Percentiles rank a stretch among this genome's conserved stretches.
Evolutionary conservation across 30 jellyfish, hydroid and myxozoan species (phyloP).

Genomic region (Clytia hemisphaerica): DNA sequence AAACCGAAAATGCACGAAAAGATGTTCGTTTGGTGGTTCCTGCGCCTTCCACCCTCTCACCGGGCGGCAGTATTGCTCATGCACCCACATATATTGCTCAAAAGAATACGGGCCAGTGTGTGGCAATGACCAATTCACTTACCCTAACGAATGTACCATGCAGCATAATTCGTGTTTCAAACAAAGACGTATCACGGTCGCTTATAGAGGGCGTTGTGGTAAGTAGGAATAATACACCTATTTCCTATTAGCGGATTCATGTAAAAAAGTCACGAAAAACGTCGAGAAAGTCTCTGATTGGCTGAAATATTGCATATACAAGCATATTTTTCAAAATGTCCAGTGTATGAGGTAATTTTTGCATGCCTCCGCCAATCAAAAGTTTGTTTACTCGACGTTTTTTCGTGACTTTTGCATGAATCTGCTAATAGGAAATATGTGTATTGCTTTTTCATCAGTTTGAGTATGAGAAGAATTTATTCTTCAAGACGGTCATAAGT

Average conservation of each 20-base stretch:
- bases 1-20: conserved; percentile 5
- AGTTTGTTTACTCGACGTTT: too few relatives aligned
- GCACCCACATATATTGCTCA: conserved; percentile 59
- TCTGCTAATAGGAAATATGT: too few relatives aligned
- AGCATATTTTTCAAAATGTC: too few relatives aligned
- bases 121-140: conserved; percentile 69
- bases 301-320: not conserved
- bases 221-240: too few relatives aligned
- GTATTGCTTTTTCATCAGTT: too few relatives aligned
- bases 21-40: conserved; percentile 61
- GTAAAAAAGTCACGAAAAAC: too few relatives aligned
- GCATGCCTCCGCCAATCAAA: too few relatives aligned
- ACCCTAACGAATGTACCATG: conserved; percentile 81
- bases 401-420: too few relatives aligned
- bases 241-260: too few relatives aligned
- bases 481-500: too few relatives aligned
- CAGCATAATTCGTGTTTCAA: conserved; percentile 71
- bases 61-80: conserved; percentile 64
- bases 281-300: not conserved
- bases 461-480: too few relatives aligned
- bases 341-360: too few relatives aligned
- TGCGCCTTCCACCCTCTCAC: conserved; percentile 50
- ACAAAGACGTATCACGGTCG: conserved; percentile 41
- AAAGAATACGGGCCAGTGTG: conserved; percentile 84
- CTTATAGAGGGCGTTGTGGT: conserved; percentile 84